Evolutionary conservation across 2,888 invertebrate genomes (phyloP).

Genomic region (Microctonus aethiopoides): DNA sequence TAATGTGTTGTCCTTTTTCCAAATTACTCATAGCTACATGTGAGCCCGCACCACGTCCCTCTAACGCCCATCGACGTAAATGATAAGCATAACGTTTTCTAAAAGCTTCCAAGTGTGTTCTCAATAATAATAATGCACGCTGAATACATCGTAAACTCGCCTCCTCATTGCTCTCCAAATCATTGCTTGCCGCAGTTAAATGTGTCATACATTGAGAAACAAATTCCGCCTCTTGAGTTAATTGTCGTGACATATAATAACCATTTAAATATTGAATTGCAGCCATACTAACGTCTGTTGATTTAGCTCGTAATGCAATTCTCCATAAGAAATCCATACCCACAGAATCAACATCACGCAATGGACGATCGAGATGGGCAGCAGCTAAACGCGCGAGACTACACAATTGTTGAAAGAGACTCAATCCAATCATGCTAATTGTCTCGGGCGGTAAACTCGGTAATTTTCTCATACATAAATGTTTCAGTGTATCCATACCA

Average conservation of each 20-base stretch:
- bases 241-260: conserved; percentile 92
- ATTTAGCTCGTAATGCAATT: conserved; percentile 89
- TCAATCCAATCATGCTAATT: conserved; percentile 91
- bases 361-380: conserved; percentile 69
- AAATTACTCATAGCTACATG: conserved; percentile 77
- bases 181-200: conserved; percentile 83
- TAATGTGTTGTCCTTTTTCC: conserved; percentile 75
- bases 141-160: conserved; percentile 90
- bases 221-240: conserved; percentile 93
- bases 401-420: conserved; percentile 91
- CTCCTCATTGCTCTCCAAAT: conserved; percentile 76
- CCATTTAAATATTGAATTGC: conserved; percentile 94
- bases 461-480: conserved; percentile 89
- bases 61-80: conserved; percentile 88
- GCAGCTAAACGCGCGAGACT: conserved; percentile 86
- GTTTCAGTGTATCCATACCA: conserved; percentile 86
- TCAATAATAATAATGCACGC: conserved; percentile 85
- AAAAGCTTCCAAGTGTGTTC: conserved; percentile 94
- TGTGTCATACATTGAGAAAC: conserved; percentile 94
- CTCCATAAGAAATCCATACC: conserved; percentile 97
- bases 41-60: conserved; percentile 82
- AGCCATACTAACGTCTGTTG: conserved; percentile 94
- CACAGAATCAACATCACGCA: conserved; percentile 71
- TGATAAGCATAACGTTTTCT: conserved; percentile 89
- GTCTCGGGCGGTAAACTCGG: conserved; percentile 89